Conservation (phyloP, 2,888 invertebrate genomes). For the Cerastoderma edule region DNA sequence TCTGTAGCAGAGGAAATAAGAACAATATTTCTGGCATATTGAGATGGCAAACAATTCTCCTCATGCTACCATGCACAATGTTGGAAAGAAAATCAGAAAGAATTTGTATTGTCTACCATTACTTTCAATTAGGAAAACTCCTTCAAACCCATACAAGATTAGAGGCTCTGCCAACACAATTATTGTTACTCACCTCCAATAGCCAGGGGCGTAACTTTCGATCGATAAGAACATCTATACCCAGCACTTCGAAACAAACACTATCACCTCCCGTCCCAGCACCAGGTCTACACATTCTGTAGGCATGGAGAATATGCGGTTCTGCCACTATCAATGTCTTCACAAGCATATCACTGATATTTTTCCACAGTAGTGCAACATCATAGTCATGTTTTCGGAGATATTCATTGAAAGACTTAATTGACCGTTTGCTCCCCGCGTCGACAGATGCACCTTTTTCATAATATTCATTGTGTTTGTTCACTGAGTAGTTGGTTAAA, state of each 20-base stretch:
- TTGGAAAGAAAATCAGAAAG: too few species aligned
- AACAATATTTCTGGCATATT: too few species aligned
- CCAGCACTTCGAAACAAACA: slow-evolving; percentile 84
- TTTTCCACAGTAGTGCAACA: slow-evolving; percentile 80
- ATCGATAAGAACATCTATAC: slow-evolving; percentile 83
- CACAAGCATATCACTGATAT: slow-evolving; percentile 82
- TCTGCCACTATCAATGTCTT: slow-evolving; percentile 82
- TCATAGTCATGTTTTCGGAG: slow-evolving; percentile 81
- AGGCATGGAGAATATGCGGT: slow-evolving; percentile 83
- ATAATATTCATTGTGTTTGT: slow-evolving; percentile 83
- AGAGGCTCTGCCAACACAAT: too few species aligned
- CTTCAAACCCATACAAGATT: too few species aligned
- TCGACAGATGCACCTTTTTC: slow-evolving; percentile 78
- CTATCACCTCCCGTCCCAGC: slow-evolving; percentile 79
- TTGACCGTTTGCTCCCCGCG: slow-evolving; percentile 82
- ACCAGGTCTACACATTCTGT: slow-evolving; percentile 84
- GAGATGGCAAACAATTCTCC: too few species aligned
- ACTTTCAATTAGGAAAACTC: too few species aligned
- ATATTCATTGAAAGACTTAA: slow-evolving; percentile 82
- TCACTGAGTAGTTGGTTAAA: slow-evolving; percentile 84
- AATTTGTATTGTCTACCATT: too few species aligned
- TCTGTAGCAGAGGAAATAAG: too few species aligned
- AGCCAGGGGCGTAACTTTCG: slow-evolving; percentile 83
- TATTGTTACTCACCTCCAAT: slow-evolving; percentile 82
- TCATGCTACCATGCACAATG: too few species aligned